Base-by-base conservation (phyloP, 2,888 invertebrate genomes). In the Oscheius myriophilus region DNA sequence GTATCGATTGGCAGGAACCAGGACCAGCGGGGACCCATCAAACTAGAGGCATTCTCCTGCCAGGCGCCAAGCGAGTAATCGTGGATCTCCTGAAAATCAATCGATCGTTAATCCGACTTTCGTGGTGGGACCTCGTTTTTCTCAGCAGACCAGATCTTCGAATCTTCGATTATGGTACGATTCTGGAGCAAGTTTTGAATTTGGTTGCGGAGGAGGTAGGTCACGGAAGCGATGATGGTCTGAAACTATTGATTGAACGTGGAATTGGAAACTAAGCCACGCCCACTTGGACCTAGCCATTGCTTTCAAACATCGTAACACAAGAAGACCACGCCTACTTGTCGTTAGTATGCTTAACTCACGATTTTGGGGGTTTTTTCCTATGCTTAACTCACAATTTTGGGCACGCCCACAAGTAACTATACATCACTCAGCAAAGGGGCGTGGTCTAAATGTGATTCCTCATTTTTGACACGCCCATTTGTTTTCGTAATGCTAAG, bases 131-230 rank as follows among this genome's bases (percentile, higher is more conserved):
- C 25, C 25, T 58, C 58, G 11, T 21, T 42, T 42, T 42, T 43
- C 18, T 21, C 18, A 23, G 42, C 42, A 18, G 18, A n/a, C 67
- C 68, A 2, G 58, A 18, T 0, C 11, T 11, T 42, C 21, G 75
- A 65, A 26, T 76, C 73, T 25, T 76, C 76, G n/a, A 76, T 76
- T 4, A 73, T 61, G 12, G 76, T 76, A 46, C 69, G 70, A 61
- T 76, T 76, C 16, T 68, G 46, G 1, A 76, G 3, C 12, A 72
- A 52, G 26, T 72, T 73, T 6, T 70, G 71, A 1, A 76, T n/a
- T 55, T 76, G 76, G 21, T 52, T 42, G 12, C 39, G 42, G 12
- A 76, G 70, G 11, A 76, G 63, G 52, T 73, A 72, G 11, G 63
- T n/a, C 1, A 72, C 68, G 0, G 73, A 65, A 12, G 66, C 46